Evolutionary conservation across 1,140 invertebrate species (phyloP).

Genomic region (Melitaea cinxia): DNA sequence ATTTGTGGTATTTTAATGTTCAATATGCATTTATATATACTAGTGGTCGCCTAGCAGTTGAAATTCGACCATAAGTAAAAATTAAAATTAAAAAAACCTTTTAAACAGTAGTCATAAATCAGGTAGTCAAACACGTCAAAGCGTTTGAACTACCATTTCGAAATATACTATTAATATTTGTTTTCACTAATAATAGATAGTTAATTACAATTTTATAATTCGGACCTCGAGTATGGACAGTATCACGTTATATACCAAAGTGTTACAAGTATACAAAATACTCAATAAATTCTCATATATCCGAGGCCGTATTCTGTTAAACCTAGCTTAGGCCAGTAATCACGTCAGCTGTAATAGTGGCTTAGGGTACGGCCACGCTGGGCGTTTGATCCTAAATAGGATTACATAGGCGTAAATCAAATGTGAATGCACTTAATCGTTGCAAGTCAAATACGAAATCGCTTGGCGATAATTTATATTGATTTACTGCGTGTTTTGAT

Average conservation of each 20-base stretch:
- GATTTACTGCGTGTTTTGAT: not conserved
- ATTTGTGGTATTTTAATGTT: too few relatives aligned
- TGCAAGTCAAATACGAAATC: not conserved
- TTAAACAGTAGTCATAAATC: too few relatives aligned
- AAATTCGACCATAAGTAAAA: too few relatives aligned
- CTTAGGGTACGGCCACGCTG: slow-evolving; percentile 4
- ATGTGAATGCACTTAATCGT: slow-evolving; percentile 13
- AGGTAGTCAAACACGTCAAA: too few relatives aligned
- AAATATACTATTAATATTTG: too few relatives aligned
- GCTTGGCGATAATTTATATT: not conserved
- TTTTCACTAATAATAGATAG: too few relatives aligned
- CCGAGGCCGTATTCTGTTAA: not conserved
- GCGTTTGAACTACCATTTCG: too few relatives aligned
- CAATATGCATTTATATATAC: too few relatives aligned
- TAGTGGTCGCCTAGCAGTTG: too few relatives aligned
- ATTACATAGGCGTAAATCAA: slow-evolving; percentile 21
- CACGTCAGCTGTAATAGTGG: slow-evolving; percentile 13
- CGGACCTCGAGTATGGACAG: too few relatives aligned
- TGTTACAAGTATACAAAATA: not conserved
- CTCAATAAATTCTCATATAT: slow-evolving; percentile 21
- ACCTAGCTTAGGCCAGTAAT: slow-evolving; percentile 19
- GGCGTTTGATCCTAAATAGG: slow-evolving; percentile 27
- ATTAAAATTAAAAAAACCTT: too few relatives aligned
- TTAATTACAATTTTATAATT: too few relatives aligned
- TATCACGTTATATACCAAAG: not conserved